Evolutionary conservation across 2,888 invertebrate genomes (phyloP), one percentile per base, ranked within the genome.

Genomic region (Nomada ferruginata): DNA sequence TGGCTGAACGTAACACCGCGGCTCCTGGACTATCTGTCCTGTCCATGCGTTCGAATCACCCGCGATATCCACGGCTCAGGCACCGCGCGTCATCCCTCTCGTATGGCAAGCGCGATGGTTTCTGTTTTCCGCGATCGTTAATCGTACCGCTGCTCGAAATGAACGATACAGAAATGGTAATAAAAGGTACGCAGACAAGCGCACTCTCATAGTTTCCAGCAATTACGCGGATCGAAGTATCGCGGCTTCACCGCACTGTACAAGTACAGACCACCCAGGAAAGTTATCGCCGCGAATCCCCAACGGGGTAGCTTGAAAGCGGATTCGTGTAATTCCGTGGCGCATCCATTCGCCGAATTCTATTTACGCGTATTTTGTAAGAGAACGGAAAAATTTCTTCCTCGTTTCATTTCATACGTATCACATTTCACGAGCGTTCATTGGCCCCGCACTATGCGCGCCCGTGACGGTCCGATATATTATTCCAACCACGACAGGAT

Each of bases 41-140:
- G 60, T 26, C 71, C 88, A 66, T 57, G 87, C 87, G 71, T 88
- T 86, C 63, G 52, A 85, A 74, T 87, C 87, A 85, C 87, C 76
- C 81, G 77, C 80, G 76, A 59, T 83, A 66, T 52, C 55, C 50
- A 29, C 60, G 29, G 23, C 47, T 44, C 53, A 13, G 18, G 3
- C 57, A 11, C 2, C 57, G 26, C 9, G n/a, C 26, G 13, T 7
- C 44, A 26, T 23, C n/a, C n/a, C 26, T n/a, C 13, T 65, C n/a
- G 2, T 11, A 13, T 7, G 9, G 36, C 9, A 4, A 44, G 20
- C 10, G 18, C 9, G 0, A 29, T 26, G 10, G 15, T 47, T 20
- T 36, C 52, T 15, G 5, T 63, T 23, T 7, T 1, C 15, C 2
- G 11, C 20, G 15, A 15, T 15, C 13, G 15, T 2, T 20, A 2